Percentiles rank a stretch among this genome's conserved stretches.
phyloP scores from a whole-genome alignment of 2,888 invertebrate species.

The Dioctria rufipes region DNA sequence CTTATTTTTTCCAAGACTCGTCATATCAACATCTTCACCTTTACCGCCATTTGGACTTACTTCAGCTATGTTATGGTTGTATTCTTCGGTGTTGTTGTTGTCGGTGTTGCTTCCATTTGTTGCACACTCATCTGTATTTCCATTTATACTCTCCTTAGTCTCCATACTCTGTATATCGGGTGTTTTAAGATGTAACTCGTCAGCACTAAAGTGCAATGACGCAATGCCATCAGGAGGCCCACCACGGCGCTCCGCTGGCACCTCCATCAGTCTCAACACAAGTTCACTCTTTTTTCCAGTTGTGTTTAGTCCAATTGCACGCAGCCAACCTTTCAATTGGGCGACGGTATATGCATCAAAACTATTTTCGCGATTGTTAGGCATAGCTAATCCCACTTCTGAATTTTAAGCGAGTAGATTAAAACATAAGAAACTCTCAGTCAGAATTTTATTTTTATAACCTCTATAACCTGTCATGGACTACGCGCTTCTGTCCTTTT shows the following conservation, averaged over 20 bases:
- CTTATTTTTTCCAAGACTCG: not conserved
- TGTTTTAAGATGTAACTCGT: not conserved
- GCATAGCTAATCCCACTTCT: no score
- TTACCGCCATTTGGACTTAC: not conserved
- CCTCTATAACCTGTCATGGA: no score
- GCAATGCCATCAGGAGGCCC: not conserved
- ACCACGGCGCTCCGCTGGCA: not conserved
- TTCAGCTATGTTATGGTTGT: not conserved
- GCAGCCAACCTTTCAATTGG: no score
- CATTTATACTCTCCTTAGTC: not conserved
- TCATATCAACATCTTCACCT: not conserved
- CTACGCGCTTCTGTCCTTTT: no score
- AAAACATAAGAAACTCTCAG: no score
- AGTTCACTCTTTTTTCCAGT: not conserved
- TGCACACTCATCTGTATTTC: no score
- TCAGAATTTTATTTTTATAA: no score
- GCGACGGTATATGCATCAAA: no score
- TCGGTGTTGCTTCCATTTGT: no score
- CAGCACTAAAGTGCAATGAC: not conserved
- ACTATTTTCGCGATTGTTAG: no score
- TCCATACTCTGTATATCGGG: not conserved
- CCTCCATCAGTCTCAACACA: not conserved
- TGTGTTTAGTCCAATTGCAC: no score
- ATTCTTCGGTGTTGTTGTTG: not conserved
- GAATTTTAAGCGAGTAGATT: no score